phyloP scores from a whole-genome alignment of 2,888 invertebrate species.

The Xanthia togata region DNA sequence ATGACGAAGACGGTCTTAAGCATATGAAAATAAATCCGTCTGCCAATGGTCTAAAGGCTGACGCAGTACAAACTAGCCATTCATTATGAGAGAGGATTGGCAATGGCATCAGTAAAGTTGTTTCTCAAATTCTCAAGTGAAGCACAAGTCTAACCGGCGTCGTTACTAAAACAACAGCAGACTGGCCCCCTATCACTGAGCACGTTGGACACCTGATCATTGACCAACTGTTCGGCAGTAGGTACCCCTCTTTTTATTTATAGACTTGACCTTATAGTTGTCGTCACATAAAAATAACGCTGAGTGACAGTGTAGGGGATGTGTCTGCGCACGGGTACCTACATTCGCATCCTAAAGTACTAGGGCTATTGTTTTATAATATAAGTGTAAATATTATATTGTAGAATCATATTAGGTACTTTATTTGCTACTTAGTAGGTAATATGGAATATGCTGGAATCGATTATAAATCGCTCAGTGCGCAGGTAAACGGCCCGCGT shows the following conservation, averaged over 20 bases:
- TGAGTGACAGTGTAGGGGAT: too few species aligned
- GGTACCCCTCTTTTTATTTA: conserved; percentile 58
- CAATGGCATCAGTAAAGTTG: background rate
- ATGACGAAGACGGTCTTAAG: too few species aligned
- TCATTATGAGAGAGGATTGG: background rate
- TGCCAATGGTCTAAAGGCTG: background rate
- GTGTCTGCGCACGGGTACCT: too few species aligned
- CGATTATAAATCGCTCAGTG: too few species aligned
- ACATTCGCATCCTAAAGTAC: too few species aligned
- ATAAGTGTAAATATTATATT: too few species aligned
- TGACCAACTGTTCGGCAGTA: conserved; percentile 30
- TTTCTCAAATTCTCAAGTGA: background rate
- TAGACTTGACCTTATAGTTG: conserved; percentile 39
- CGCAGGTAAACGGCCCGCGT: too few species aligned
- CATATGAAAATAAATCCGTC: background rate
- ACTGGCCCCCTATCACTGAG: conserved; percentile 17
- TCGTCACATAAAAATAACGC: too few species aligned
- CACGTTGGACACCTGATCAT: conserved; percentile 16
- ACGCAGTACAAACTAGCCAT: background rate
- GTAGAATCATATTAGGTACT: too few species aligned
- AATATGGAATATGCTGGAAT: too few species aligned
- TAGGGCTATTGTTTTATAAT: too few species aligned
- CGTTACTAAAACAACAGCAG: conserved; percentile 10
- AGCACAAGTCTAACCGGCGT: background rate
- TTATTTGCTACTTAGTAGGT: too few species aligned